Percentiles rank a stretch among this genome's conserved stretches.
Conservation (phyloP, 2,797 vertebrate species). For the Parauchenoglanis punctatus region DNA sequence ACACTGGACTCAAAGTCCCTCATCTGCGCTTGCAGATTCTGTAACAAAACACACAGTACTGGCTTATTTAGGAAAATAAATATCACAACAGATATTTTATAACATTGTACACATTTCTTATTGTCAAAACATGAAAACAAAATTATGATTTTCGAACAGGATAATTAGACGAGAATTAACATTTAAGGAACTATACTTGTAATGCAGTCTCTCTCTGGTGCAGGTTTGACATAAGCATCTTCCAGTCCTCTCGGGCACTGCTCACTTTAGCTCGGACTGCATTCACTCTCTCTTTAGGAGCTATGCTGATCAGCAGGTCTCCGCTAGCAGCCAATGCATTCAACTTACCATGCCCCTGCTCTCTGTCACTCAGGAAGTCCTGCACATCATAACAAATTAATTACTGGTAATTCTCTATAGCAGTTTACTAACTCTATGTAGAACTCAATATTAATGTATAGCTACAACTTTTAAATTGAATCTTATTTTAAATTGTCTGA, state of each 20-base stretch:
- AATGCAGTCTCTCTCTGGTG: slow-evolving; percentile 87
- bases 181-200: slow-evolving; percentile 74
- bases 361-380: slow-evolving; percentile 92
- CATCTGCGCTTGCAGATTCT: slow-evolving; percentile 95
- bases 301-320: slow-evolving; percentile 85
- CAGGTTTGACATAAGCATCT: slow-evolving; percentile 86
- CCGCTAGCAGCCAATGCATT: slow-evolving; percentile 85
- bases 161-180: neutral
- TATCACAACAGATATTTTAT: neutral
- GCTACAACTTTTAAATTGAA: neutral
- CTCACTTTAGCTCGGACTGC: slow-evolving; percentile 82
- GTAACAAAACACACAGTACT: neutral
- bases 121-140: neutral
- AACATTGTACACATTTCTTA: neutral
- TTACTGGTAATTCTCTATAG: neutral
- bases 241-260: slow-evolving; percentile 90
- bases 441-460: neutral
- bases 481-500: neutral
- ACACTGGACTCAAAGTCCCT: slow-evolving; percentile 90
- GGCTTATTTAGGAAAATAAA: neutral
- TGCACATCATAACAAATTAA: slow-evolving; percentile 57
- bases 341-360: slow-evolving; percentile 90
- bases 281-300: slow-evolving; percentile 84
- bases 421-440: neutral
- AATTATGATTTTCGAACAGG: neutral